Conservation (phyloP, 2,797 vertebrate species). For the Coilia nasus region DNA sequence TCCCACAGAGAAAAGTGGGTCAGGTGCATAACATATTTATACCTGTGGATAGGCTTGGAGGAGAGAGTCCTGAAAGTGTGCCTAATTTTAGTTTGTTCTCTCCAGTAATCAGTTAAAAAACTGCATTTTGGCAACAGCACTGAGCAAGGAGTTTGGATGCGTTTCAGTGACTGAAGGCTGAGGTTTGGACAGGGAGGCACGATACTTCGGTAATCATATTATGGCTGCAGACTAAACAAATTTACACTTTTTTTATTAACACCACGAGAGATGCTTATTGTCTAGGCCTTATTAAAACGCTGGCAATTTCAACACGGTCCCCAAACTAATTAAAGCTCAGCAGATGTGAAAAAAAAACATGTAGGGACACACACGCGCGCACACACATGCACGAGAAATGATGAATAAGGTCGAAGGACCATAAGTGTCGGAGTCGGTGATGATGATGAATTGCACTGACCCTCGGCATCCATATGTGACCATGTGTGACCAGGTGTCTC, state of each 20-base stretch:
- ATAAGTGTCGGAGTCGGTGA: background rate
- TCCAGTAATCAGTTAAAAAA: background rate
- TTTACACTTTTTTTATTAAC: conserved; percentile 62
- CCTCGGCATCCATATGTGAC: background rate
- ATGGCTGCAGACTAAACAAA: conserved; percentile 62
- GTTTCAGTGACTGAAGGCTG: conserved; percentile 12
- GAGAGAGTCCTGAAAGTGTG: conserved; percentile 30
- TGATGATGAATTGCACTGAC: background rate
- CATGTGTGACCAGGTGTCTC: background rate
- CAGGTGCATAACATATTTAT: conserved; percentile 54
- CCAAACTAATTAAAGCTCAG: conserved; percentile 75
- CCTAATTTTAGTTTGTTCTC: background rate
- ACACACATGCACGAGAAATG: conserved; percentile 26
- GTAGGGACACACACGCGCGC: conserved; percentile 32
- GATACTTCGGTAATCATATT: conserved; percentile 35
- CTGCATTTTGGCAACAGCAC: background rate
- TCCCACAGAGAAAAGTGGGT: conserved; percentile 48
- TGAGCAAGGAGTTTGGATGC: background rate
- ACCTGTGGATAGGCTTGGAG: conserved; percentile 37
- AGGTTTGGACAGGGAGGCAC: conserved; percentile 37
- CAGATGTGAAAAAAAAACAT: conserved; percentile 64
- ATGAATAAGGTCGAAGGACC: conserved; percentile 2
- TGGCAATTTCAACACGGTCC: conserved; percentile 62
- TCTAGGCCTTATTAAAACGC: conserved; percentile 72
- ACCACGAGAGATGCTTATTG: conserved; percentile 66